phyloP scores from a whole-genome alignment of 1,140 invertebrate genomes.

The Cheumatopsyche charites region DNA sequence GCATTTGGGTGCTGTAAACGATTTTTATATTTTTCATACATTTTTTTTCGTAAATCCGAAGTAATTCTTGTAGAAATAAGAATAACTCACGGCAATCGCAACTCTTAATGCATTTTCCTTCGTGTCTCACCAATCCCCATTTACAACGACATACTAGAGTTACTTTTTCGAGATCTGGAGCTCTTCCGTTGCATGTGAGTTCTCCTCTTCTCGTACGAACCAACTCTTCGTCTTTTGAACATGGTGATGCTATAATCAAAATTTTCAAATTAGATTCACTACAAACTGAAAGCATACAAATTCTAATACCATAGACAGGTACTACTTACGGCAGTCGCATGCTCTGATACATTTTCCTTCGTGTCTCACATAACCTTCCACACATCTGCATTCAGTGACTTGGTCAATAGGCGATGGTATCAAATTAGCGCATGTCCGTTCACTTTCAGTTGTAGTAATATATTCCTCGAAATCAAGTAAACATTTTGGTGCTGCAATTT shows the following conservation, averaged over 20 bases:
- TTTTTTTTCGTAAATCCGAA: background rate
- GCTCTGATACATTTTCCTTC: slow-evolving; percentile 23
- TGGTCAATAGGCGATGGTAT: background rate
- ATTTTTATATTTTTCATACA: background rate
- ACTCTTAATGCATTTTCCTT: slow-evolving; percentile 16
- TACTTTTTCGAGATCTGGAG: background rate
- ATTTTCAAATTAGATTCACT: no score
- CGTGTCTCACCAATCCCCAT: slow-evolving; percentile 21
- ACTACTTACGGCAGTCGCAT: slow-evolving; percentile 29
- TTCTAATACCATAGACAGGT: background rate
- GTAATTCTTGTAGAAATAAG: background rate
- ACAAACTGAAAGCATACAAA: no score
- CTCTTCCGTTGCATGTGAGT: background rate
- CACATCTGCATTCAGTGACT: slow-evolving; percentile 3
- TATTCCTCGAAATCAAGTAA: background rate
- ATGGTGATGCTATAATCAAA: slow-evolving; percentile 4
- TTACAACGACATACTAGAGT: slow-evolving; percentile 13
- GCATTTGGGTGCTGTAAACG: slow-evolving; percentile 15
- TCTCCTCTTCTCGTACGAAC: background rate
- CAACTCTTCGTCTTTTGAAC: slow-evolving; percentile 5
- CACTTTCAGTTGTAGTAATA: background rate
- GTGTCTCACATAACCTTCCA: slow-evolving; percentile 23
- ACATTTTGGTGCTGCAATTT: slow-evolving; percentile 18
- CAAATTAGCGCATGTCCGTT: background rate
- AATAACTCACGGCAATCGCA: slow-evolving; percentile 25